A percentile compares a stretch with the other conserved stretches of the same genome.
Evolutionary conservation across 2,113 vertebrate genomes (phyloP).

Genomic region (Burhinus bistriatus): DNA sequence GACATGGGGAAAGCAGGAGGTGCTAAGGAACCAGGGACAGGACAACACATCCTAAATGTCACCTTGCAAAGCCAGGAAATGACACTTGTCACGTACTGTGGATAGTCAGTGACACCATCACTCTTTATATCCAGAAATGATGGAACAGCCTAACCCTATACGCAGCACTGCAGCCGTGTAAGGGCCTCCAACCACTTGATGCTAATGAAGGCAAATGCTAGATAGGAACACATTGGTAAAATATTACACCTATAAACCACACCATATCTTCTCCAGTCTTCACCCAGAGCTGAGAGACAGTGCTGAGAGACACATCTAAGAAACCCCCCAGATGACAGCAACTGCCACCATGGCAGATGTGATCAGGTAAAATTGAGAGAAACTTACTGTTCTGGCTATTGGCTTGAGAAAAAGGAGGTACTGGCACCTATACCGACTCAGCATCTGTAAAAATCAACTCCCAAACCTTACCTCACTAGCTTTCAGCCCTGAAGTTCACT

Average conservation of each 20-base stretch:
- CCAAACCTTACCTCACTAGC: not conserved
- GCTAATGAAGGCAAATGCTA: not conserved
- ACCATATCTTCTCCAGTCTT: not conserved
- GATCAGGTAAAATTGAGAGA: not conserved
- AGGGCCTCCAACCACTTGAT: not conserved
- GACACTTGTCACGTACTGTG: not conserved
- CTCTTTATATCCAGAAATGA: not conserved
- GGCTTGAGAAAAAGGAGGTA: not conserved
- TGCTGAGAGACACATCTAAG: not conserved
- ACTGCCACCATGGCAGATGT: not conserved
- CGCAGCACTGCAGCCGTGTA: not conserved
- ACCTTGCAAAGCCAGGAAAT: not conserved
- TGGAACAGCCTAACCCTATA: rapidly evolving
- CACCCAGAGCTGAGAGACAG: not conserved
- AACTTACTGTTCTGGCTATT: not conserved
- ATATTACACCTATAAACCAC: not conserved
- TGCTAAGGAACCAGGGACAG: not conserved
- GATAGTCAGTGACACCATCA: not conserved
- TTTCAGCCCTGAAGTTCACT: not conserved
- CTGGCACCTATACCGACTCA: not conserved
- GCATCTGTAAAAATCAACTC: not conserved
- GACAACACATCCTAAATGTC: not conserved
- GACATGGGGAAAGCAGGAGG: not conserved
- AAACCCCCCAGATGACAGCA: not conserved
- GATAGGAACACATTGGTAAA: not conserved